Percentiles rank a stretch among this genome's conserved stretches.
These are phyloP conservation scores for Cyclophora albipunctata DNA, from an alignment of 2,888 invertebrate species.

Conservation along the genomic window DNA sequence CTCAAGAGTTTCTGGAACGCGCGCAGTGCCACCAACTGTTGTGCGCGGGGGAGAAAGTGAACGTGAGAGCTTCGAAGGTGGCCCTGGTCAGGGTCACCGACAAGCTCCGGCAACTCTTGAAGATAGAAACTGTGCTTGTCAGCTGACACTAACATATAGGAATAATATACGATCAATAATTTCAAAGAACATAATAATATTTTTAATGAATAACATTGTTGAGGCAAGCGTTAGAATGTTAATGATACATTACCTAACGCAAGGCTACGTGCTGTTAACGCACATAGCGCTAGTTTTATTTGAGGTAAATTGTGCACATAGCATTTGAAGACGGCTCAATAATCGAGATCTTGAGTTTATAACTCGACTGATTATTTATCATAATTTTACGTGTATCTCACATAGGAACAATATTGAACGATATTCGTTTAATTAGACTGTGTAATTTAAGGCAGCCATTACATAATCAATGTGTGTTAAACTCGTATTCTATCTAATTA, in stretches of 20 bases:
- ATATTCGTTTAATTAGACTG: slow-evolving; percentile 63
- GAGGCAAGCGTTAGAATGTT: too few relatives aligned
- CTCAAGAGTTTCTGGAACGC: slow-evolving; percentile 86
- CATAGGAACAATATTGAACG: slow-evolving; percentile 59
- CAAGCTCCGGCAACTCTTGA: slow-evolving; percentile 86
- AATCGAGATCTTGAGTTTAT: slow-evolving; percentile 49
- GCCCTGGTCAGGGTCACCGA: slow-evolving; percentile 89
- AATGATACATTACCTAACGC: too few relatives aligned
- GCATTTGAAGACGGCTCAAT: slow-evolving; percentile 43
- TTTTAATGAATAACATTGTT: too few relatives aligned
- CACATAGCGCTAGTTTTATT: not conserved
- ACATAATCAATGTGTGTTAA: slow-evolving; percentile 29
- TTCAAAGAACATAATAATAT: too few relatives aligned
- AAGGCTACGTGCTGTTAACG: too few relatives aligned
- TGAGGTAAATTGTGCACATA: slow-evolving; percentile 12
- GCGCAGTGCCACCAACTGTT: slow-evolving; percentile 87
- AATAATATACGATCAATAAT: not conserved
- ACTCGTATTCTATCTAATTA: slow-evolving; percentile 13
- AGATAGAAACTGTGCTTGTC: slow-evolving; percentile 85
- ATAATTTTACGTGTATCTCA: slow-evolving; percentile 59
- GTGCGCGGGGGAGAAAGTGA: slow-evolving; percentile 85
- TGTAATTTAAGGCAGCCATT: slow-evolving; percentile 64
- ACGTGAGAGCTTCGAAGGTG: slow-evolving; percentile 86
- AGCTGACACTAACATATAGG: slow-evolving; percentile 64
- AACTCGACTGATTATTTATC: slow-evolving; percentile 55